Conservation (phyloP, 2,113 vertebrate species). For the Cheilinus undulatus region DNA sequence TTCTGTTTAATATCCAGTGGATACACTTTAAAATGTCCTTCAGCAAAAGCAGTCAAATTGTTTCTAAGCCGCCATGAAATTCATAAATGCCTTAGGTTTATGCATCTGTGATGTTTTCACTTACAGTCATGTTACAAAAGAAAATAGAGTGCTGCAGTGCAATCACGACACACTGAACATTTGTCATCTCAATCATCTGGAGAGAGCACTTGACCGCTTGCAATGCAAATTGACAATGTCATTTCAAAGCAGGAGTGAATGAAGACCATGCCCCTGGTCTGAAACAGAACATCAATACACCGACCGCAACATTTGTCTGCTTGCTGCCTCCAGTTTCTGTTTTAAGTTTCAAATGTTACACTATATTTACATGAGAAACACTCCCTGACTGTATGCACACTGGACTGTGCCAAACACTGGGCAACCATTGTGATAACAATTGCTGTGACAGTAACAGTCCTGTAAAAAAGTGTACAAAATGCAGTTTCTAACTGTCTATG, state of each 20-base stretch:
- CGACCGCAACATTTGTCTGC: conserved; percentile 16
- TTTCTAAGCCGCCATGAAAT: conserved; percentile 60
- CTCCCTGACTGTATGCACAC: too few relatives aligned
- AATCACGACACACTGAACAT: conserved; percentile 46
- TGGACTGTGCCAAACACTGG: too few relatives aligned
- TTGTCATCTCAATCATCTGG: conserved; percentile 56
- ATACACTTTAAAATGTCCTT: conserved; percentile 41
- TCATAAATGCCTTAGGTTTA: conserved; percentile 35
- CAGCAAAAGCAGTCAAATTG: conserved; percentile 38
- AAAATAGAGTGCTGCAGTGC: background rate
- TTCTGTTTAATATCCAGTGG: conserved; percentile 2
- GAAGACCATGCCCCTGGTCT: conserved; percentile 32
- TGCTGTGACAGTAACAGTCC: background rate
- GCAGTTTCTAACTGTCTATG: too few relatives aligned
- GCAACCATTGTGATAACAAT: too few relatives aligned
- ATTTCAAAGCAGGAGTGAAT: conserved; percentile 52
- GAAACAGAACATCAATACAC: conserved; percentile 39
- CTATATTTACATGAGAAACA: background rate
- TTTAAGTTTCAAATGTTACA: conserved; percentile 10
- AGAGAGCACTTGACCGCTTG: conserved; percentile 49
- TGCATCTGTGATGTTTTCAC: conserved; percentile 43
- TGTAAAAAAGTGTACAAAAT: too few relatives aligned
- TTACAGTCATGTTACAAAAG: conserved; percentile 7
- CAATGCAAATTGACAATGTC: conserved; percentile 58
- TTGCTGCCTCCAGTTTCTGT: conserved; percentile 6